Conservation (phyloP, 2,113 vertebrate genomes). For the Pagrus major region DNA sequence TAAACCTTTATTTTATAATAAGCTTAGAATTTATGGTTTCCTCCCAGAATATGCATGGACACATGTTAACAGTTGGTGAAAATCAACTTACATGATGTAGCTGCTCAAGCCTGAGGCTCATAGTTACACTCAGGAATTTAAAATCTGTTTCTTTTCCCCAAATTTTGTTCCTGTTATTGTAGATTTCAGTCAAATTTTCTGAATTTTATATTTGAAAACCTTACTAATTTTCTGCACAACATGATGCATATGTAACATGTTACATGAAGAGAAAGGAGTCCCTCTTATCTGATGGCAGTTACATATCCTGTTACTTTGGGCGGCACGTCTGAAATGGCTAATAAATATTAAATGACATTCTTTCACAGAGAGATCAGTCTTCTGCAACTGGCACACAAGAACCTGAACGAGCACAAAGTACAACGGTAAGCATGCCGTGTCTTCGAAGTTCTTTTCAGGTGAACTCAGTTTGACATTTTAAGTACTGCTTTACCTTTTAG, state of each 20-base stretch:
- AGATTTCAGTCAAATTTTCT: not conserved
- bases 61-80: not conserved
- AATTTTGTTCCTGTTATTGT: not conserved
- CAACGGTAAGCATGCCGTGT: conserved; percentile 57
- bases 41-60: not conserved
- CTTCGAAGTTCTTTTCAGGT: not conserved
- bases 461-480: not conserved
- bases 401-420: conserved; percentile 64
- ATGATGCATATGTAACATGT: not conserved
- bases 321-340: conserved; percentile 53
- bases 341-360: conserved; percentile 73
- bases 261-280: not conserved
- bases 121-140: not conserved
- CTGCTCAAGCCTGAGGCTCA: too few relatives aligned
- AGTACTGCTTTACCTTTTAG: not conserved
- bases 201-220: not conserved
- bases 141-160: not conserved
- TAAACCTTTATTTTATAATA: not conserved
- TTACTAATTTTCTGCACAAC: not conserved
- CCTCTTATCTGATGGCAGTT: conserved; percentile 38
- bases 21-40: not conserved
- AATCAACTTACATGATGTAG: not conserved
- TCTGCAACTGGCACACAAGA: conserved; percentile 62
- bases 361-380: conserved; percentile 72
- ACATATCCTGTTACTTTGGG: conserved; percentile 59